Percentiles rank a stretch among this genome's conserved stretches.
These are phyloP conservation scores for Pagetopsis macropterus DNA, from an alignment of 2,797 vertebrate genomes.

Conservation along the genomic window DNA sequence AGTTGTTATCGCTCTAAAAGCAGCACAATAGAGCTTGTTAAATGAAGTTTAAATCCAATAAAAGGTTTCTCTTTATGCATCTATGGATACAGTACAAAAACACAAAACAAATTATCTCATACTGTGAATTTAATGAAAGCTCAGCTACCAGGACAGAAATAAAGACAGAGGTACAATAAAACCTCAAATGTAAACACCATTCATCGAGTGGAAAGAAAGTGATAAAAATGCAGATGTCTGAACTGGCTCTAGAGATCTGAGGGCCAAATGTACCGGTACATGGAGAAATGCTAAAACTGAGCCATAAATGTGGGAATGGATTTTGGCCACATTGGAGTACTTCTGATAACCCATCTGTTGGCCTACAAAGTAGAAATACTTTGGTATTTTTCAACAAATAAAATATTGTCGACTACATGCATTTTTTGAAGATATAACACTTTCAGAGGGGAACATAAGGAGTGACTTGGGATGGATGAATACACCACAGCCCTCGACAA, in stretches of 20 bases:
- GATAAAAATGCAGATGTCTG: conserved; percentile 37
- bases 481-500: conserved; percentile 9
- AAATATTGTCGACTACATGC: too few species aligned
- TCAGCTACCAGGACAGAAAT: not conserved
- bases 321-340: conserved; percentile 13
- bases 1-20: conserved; percentile 12
- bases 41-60: not conserved
- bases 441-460: not conserved
- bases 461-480: conserved; percentile 4
- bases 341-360: conserved; percentile 23
- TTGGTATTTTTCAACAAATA: not conserved
- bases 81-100: not conserved
- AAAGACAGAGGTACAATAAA: conserved; percentile 11
- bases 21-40: not conserved
- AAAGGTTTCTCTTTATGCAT: not conserved
- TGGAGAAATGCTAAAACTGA: conserved; percentile 17
- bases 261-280: not conserved
- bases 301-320: conserved; percentile 16
- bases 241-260: conserved; percentile 15
- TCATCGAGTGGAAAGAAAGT: not conserved
- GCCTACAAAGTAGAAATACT: conserved; percentile 7
- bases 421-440: not conserved
- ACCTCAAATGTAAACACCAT: not conserved
- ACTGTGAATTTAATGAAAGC: conserved; percentile 16
- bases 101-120: not conserved